Evolutionary conservation across 2,797 vertebrate species (phyloP).

Genomic region (Cyprinella venusta): DNA sequence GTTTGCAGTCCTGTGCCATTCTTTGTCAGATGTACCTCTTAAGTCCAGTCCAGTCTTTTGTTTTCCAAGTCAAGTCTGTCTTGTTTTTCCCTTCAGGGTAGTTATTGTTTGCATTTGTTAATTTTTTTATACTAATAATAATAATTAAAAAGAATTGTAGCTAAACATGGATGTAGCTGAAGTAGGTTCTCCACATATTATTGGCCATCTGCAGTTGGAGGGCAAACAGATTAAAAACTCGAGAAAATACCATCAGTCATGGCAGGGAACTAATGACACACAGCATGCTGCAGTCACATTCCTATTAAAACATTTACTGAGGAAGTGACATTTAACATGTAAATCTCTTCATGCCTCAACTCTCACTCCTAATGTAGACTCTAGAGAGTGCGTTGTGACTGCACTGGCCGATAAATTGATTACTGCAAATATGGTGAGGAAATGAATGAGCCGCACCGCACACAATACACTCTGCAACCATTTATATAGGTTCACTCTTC

Average conservation of each 20-base stretch:
- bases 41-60: too few species aligned
- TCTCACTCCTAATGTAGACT: conserved; percentile 29
- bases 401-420: conserved; percentile 28
- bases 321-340: conserved; percentile 23
- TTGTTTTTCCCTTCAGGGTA: too few species aligned
- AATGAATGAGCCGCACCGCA: not conserved
- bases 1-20: too few species aligned
- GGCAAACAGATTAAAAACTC: conserved; percentile 4
- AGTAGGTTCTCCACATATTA: conserved; percentile 4
- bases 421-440: conserved; percentile 19
- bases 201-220: not conserved
- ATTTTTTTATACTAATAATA: too few species aligned
- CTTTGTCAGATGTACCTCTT: too few species aligned
- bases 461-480: conserved; percentile 19
- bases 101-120: too few species aligned
- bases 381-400: not conserved
- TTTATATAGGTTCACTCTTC: conserved; percentile 12
- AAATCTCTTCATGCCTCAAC: conserved; percentile 29
- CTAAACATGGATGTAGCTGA: not conserved
- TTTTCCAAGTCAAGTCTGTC: too few species aligned
- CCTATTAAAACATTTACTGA: conserved; percentile 23
- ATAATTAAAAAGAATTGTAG: too few species aligned
- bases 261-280: conserved; percentile 12
- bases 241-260: conserved; percentile 1
- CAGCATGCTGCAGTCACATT: not conserved